Conservation (phyloP, 2,113 vertebrate genomes). For the Melospiza melodia region DNA sequence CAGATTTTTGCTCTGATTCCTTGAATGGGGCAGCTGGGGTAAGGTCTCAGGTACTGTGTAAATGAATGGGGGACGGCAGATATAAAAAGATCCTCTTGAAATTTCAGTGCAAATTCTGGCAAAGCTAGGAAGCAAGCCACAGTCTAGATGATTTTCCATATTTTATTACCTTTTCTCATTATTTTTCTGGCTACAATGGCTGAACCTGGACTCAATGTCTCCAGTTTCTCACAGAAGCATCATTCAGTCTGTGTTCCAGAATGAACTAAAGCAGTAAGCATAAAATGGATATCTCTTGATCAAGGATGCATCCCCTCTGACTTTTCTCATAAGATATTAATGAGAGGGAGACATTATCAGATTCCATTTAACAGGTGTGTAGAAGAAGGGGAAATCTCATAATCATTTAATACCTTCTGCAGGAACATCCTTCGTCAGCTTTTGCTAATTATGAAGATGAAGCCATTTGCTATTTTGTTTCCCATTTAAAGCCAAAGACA, state of each 20-base stretch:
- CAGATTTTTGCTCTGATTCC: neutral
- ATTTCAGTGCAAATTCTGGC: neutral
- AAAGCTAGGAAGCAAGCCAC: neutral
- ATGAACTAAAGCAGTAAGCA: neutral
- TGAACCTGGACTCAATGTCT: neutral
- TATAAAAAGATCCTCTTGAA: neutral
- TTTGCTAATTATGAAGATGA: neutral
- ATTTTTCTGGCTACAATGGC: neutral
- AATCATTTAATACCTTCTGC: conserved; percentile 25
- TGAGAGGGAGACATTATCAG: conserved; percentile 11
- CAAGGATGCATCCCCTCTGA: neutral
- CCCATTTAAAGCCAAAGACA: neutral
- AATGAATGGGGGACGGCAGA: neutral
- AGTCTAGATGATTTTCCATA: neutral
- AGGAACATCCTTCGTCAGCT: neutral
- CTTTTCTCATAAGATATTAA: conserved; percentile 27
- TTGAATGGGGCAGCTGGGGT: neutral
- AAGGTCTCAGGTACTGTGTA: neutral
- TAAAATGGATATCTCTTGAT: neutral
- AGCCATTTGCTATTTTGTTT: neutral
- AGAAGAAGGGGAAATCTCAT: conserved; percentile 11
- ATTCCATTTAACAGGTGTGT: conserved; percentile 37
- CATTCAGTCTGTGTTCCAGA: neutral
- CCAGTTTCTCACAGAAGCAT: neutral
- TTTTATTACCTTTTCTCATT: neutral